phyloP scores from a whole-genome alignment of 2,888 invertebrate genomes.

The Stratiomys singularior region DNA sequence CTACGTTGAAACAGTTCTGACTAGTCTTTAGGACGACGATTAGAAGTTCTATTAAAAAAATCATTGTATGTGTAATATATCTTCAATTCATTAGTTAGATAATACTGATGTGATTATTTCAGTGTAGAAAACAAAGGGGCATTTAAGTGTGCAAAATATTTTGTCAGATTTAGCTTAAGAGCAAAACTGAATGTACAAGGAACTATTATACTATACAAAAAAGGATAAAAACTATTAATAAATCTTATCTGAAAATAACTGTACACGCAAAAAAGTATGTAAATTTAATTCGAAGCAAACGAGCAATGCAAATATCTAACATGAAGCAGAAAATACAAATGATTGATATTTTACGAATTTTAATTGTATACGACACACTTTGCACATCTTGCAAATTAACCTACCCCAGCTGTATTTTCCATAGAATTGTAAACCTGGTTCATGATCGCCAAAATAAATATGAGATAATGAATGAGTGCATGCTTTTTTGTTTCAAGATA shows the following conservation, averaged over 20 bases:
- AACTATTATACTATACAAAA: too few relatives aligned
- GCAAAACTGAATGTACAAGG: too few relatives aligned
- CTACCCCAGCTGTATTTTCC: conserved; percentile 71
- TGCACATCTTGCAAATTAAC: conserved; percentile 63
- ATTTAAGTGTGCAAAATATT: too few relatives aligned
- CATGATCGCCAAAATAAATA: conserved; percentile 33
- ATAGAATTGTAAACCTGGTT: conserved; percentile 74
- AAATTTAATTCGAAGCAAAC: background rate
- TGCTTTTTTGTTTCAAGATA: conserved; percentile 49
- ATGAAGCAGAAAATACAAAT: background rate
- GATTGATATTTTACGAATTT: background rate
- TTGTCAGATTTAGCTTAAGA: too few relatives aligned
- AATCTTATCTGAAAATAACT: background rate
- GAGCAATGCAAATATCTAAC: background rate
- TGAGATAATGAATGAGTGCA: conserved; percentile 42
- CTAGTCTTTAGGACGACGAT: too few relatives aligned
- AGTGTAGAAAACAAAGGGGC: too few relatives aligned
- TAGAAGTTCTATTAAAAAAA: too few relatives aligned
- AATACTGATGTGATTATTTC: too few relatives aligned
- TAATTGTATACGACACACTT: conserved; percentile 60
- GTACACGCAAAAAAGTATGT: background rate
- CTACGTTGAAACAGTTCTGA: too few relatives aligned
- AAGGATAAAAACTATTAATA: too few relatives aligned
- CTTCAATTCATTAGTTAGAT: too few relatives aligned
- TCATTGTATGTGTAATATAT: too few relatives aligned